Evolutionary conservation across 1,140 invertebrate genomes (phyloP), one percentile per base, ranked within the genome.

Genomic region (Physella acuta): DNA sequence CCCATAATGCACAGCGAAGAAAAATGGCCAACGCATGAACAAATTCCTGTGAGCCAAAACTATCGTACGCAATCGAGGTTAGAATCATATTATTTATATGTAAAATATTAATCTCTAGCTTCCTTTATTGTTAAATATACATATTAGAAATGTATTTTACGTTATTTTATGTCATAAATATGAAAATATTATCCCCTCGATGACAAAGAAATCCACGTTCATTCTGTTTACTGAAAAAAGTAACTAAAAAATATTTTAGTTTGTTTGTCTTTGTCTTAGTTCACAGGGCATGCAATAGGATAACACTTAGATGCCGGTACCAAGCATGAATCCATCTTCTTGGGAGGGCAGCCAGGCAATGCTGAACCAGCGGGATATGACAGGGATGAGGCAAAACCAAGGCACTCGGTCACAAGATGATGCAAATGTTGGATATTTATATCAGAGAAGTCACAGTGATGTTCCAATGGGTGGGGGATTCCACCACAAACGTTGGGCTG

Each of bases 371-470:
- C 58, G 70, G 64, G 77, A 79, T 34, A 81, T 79, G 76, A 68
- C 76, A 24, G 79, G 75, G 53, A 73, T 72, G 62, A 67, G 73
- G 60, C 73, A 73, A 60, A 72, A 66, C 51, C 55, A 71, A 72
- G 68, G 74, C 53, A 60, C 73, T 67, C 72, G 74, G 30, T 83
- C 89, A 72, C 91, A 93, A 85, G 93, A 94, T 83, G 93, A 94
- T 88, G 92, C 92, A 64, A 90, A 91, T 81, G 92, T 94, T 72
- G 90, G 92, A 76, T 94, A 94, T 84, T 91, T 93, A 68, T 94
- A 93, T 84, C 92, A 94, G 86, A 85, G 92, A 74, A 89, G 90
- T 30, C 90, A 91, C 67, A 88, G 89, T 68, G 92, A 94, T 81
- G 87, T 89, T 58, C 91, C 92, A 78, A 90, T 92, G 78, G 90